phyloP scores from a whole-genome alignment of 1,140 invertebrate species.

The Ostrea denselamellosa region DNA sequence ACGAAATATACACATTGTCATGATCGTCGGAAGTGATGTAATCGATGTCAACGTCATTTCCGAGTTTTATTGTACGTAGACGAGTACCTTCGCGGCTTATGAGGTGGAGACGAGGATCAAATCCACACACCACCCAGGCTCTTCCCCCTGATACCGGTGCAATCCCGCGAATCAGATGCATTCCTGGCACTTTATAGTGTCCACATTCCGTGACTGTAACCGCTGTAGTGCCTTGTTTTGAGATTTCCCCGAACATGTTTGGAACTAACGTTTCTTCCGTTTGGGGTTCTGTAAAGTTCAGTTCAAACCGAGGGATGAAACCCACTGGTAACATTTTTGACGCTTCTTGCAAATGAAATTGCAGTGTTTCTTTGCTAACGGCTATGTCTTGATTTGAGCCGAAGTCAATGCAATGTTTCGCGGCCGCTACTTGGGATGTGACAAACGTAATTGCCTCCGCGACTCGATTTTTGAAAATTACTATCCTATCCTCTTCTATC shows the following conservation, averaged over 20 bases:
- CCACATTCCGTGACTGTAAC: constrained; percentile 41
- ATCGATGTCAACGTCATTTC: constrained; percentile 50
- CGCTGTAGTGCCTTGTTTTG: not conserved
- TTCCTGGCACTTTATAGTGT: constrained; percentile 41
- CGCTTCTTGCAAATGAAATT: constrained; percentile 45
- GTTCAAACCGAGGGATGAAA: constrained; percentile 40
- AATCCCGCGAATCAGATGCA: constrained; percentile 49
- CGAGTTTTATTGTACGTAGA: constrained; percentile 47
- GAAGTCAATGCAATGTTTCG: constrained; percentile 47
- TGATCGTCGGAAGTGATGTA: constrained; percentile 47
- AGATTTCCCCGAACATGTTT: constrained; percentile 40
- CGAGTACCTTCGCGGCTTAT: constrained; percentile 43
- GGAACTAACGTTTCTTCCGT: not conserved
- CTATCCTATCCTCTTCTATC: constrained; percentile 45
- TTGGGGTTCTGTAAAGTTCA: constrained; percentile 30
- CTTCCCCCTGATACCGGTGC: constrained; percentile 44
- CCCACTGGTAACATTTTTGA: constrained; percentile 47
- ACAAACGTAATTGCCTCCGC: constrained; percentile 45
- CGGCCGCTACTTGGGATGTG: constrained; percentile 45
- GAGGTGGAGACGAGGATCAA: constrained; percentile 47
- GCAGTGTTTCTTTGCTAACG: constrained; percentile 40
- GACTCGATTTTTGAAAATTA: constrained; percentile 46
- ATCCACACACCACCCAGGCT: constrained; percentile 50
- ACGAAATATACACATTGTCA: constrained; percentile 50
- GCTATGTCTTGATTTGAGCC: constrained; percentile 50